These are phyloP conservation scores for Myotis daubentonii DNA, from an alignment of 2,797 vertebrate species.

Conservation along the genomic window DNA sequence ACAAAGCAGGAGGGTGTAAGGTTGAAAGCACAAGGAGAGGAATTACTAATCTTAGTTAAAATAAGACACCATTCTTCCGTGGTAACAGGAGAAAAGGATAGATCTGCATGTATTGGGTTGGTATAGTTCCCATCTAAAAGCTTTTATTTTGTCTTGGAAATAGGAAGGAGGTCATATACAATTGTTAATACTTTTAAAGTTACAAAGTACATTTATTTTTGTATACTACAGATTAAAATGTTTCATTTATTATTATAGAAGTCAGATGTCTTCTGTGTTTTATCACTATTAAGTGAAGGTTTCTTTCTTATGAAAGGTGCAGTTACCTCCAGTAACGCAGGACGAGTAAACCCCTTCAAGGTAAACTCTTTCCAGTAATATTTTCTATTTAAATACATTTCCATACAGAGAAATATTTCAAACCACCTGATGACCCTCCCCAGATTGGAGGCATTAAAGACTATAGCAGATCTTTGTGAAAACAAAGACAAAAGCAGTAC, in stretches of 20 bases:
- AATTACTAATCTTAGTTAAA: not conserved
- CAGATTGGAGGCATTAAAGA: not conserved
- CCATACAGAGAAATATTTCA: not conserved
- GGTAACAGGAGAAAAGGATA: not conserved
- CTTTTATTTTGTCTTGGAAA: constrained; percentile 21
- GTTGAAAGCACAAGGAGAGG: not conserved
- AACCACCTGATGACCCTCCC: not conserved
- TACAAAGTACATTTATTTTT: constrained; percentile 4
- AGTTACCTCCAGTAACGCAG: constrained; percentile 85
- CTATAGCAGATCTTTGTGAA: not conserved
- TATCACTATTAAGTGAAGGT: constrained; percentile 50
- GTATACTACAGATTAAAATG: constrained; percentile 35
- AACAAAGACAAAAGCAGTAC: not conserved
- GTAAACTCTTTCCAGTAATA: constrained; percentile 83
- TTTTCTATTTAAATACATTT: constrained; percentile 51
- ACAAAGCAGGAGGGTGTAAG: not conserved
- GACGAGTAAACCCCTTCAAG: constrained; percentile 96
- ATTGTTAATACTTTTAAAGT: constrained; percentile 42
- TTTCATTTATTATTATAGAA: not conserved
- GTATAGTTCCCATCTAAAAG: not conserved
- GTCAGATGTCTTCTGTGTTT: constrained; percentile 19
- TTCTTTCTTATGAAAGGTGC: constrained; percentile 80
- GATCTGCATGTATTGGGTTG: not conserved
- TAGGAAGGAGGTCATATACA: not conserved
- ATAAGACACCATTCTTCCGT: not conserved